A percentile compares a stretch with the other conserved stretches of the same genome.
phyloP scores from a whole-genome alignment of 2,888 invertebrate species.

The Lydus trimaculatus region DNA sequence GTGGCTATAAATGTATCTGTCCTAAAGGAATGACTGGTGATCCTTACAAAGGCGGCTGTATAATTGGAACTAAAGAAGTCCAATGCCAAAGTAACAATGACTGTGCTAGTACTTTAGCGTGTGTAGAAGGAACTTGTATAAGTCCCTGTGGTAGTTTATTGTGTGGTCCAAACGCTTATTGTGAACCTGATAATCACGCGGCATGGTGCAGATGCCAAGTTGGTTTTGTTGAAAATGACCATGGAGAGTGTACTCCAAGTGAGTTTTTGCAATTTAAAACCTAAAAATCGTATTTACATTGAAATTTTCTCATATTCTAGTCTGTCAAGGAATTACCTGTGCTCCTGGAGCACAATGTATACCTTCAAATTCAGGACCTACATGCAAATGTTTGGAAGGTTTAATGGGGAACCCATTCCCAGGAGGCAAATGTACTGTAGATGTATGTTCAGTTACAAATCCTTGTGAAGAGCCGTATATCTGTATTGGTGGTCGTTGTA shows the following conservation, averaged over 20 bases:
- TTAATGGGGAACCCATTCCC: conserved; percentile 91
- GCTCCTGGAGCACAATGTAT: conserved; percentile 86
- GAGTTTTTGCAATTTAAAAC: conserved; percentile 51
- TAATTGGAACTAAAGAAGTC: conserved; percentile 62
- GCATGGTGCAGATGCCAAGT: conserved; percentile 89
- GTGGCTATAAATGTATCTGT: conserved; percentile 86
- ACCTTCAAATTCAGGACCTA: conserved; percentile 82
- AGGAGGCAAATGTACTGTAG: conserved; percentile 83
- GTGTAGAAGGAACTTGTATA: conserved; percentile 78
- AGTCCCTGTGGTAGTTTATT: conserved; percentile 81
- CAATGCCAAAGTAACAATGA: conserved; percentile 77
- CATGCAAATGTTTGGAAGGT: conserved; percentile 87
- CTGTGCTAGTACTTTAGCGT: conserved; percentile 82
- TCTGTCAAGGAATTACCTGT: conserved; percentile 79
- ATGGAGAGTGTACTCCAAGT: conserved; percentile 86
- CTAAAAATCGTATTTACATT: background rate
- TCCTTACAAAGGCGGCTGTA: conserved; percentile 84
- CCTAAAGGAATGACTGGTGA: conserved; percentile 85
- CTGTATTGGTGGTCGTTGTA: conserved; percentile 88
- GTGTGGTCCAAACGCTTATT: conserved; percentile 85
- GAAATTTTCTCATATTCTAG: conserved; percentile 59
- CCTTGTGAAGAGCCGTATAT: conserved; percentile 82
- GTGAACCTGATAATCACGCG: conserved; percentile 87
- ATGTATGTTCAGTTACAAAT: conserved; percentile 78
- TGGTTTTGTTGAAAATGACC: conserved; percentile 79